These are phyloP conservation scores for Dromius quadrimaculatus DNA, from an alignment of 2,888 invertebrate species.

Conservation along the genomic window DNA sequence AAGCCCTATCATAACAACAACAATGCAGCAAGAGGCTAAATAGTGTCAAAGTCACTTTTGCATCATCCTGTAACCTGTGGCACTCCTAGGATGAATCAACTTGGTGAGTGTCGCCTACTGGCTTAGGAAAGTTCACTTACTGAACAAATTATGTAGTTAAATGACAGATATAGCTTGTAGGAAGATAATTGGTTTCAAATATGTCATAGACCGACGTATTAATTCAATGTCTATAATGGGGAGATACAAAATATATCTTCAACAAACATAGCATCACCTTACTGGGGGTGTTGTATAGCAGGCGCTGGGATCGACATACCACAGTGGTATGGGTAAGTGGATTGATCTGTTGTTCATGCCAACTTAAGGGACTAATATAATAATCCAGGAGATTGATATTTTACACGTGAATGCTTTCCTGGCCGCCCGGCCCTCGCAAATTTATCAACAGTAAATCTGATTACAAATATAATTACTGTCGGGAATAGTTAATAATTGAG, in stretches of 20 bases:
- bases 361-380: slow-evolving; percentile 44
- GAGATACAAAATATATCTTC: too few relatives aligned
- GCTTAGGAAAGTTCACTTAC: too few relatives aligned
- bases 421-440: slow-evolving; percentile 12
- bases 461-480: slow-evolving; percentile 43
- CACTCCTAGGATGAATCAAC: slow-evolving; percentile 1
- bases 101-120: not conserved
- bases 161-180: too few relatives aligned
- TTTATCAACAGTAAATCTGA: slow-evolving; percentile 35
- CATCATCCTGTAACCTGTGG: not conserved
- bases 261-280: not conserved
- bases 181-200: too few relatives aligned
- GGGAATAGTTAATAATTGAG: slow-evolving; percentile 12
- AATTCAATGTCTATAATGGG: too few relatives aligned
- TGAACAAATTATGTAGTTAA: too few relatives aligned
- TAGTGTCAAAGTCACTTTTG: too few relatives aligned
- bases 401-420: slow-evolving; percentile 40
- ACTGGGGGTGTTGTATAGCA: not conserved
- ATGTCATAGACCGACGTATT: too few relatives aligned
- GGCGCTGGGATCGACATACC: not conserved
- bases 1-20: not conserved
- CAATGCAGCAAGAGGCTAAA: too few relatives aligned
- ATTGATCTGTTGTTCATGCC: slow-evolving; percentile 48
- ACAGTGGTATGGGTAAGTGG: slow-evolving; percentile 32
- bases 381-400: slow-evolving; percentile 45